Percentiles rank a stretch among this genome's conserved stretches.
Evolutionary conservation across 2,797 vertebrate genomes (phyloP).

Genomic region (Gadopsis bispinosus): DNA sequence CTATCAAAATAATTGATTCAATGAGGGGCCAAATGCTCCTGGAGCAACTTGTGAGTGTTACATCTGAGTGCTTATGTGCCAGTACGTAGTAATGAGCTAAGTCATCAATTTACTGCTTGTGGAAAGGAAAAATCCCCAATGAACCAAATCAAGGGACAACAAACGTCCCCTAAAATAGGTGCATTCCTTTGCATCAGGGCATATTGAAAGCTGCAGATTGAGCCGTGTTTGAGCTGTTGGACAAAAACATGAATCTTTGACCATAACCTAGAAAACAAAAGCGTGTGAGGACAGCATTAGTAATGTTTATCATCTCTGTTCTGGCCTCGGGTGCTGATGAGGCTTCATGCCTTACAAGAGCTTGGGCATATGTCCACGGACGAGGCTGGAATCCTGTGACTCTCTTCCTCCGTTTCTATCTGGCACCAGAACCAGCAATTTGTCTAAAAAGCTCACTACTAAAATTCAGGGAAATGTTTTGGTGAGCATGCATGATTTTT

Average conservation of each 20-base stretch:
- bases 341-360: constrained; percentile 19
- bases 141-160: not conserved
- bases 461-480: constrained; percentile 25
- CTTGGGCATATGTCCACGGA: constrained; percentile 16
- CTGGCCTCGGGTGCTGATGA: not conserved
- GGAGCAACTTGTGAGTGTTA: not conserved
- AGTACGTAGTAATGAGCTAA: not conserved
- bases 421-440: not conserved
- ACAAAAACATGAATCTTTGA: constrained; percentile 7
- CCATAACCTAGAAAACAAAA: constrained; percentile 11
- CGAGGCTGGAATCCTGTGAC: constrained; percentile 1
- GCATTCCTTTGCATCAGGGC: not conserved
- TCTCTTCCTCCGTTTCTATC: not conserved
- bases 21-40: not conserved
- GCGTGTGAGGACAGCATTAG: constrained; percentile 13
- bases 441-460: constrained; percentile 33
- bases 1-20: not conserved
- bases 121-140: not conserved
- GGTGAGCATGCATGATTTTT: constrained; percentile 3
- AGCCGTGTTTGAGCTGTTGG: constrained; percentile 6
- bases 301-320: constrained; percentile 5
- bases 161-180: not conserved
- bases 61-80: not conserved
- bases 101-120: not conserved
- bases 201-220: not conserved